A percentile compares a stretch with the other conserved stretches of the same genome.
These are phyloP conservation scores for Serranus cabrilla DNA, from an alignment of 2,797 vertebrate species.

Conservation along the genomic window DNA sequence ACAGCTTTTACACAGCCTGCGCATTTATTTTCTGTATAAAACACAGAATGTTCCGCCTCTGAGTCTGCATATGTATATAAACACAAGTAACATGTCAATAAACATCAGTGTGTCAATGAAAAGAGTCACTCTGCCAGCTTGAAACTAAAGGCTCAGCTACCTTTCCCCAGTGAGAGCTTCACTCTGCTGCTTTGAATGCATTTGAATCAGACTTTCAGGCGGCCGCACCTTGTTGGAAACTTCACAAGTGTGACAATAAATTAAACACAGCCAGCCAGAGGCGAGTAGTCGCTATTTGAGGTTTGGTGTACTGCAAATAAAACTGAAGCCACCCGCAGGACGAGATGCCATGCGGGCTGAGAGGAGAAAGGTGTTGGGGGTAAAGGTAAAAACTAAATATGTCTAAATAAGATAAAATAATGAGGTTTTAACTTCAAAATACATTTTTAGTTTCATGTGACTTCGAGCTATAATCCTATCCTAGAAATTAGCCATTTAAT, in stretches of 20 bases:
- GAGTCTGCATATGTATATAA: background rate
- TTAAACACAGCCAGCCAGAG: background rate
- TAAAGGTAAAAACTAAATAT: conserved; percentile 1
- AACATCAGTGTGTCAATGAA: background rate
- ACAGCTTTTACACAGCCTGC: too few species aligned
- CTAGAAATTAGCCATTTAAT: too few species aligned
- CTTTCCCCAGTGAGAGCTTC: background rate
- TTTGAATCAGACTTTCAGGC: background rate
- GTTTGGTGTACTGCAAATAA: background rate
- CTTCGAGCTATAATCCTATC: too few species aligned
- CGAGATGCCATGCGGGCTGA: background rate
- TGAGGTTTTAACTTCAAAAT: background rate
- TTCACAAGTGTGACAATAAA: conserved; percentile 5
- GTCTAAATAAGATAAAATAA: background rate
- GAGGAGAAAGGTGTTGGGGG: background rate
- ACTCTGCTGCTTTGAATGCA: conserved; percentile 18
- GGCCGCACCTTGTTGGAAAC: background rate
- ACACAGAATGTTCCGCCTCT: too few species aligned
- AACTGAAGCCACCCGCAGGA: background rate
- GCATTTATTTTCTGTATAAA: too few species aligned
- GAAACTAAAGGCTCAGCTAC: background rate
- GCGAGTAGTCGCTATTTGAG: background rate
- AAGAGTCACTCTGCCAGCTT: background rate
- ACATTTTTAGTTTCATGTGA: background rate
- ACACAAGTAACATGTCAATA: background rate